Evolutionary conservation across 2,888 invertebrate genomes (phyloP), one percentile per base, ranked within the genome.

Genomic region (Entomobrya multifasciata): DNA sequence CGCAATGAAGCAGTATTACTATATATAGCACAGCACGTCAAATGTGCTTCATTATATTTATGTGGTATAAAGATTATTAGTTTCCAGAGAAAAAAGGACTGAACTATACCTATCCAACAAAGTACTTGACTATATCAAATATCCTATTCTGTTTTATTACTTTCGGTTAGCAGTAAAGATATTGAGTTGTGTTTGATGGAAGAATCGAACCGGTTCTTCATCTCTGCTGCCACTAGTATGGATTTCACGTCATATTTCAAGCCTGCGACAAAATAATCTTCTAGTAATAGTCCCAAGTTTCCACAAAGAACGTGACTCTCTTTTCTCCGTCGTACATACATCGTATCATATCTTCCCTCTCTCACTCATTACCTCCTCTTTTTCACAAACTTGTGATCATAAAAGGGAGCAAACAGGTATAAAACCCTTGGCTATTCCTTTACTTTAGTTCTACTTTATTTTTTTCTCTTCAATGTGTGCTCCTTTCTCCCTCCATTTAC

Each of bases 181-280:
- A 70, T 70, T 70, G 67, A 70, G 47, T 13, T 17, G 6, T 52
- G 25, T 20, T 22, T 70, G 67, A 70, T 70, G 47, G 67, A 15
- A 44, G 22, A 44, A 70, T 55, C n/a, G 79, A 81, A 70, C 72
- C 44, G 67, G 67, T 70, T 70, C 67, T 25, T 70, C 22, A 70
- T 70, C 67, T 22, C 22, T 70, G 67, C 60, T 70, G 67, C 60
- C 77, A 57, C 77, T 27, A 60, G 60, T 60, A 47, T 62, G 74
- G 74, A 72, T 82, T 82, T 74, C 49, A 36, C 72, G 47, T 74
- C 74, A 74, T 82, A 82, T 55, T 60, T 74, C 62, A 82, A 74
- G 17, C 65, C 22, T 44, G 72, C 20, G 74, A 82, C 82, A 82
- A 82, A 49, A 74, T 82, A 82, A 72, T 82, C 82, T 74, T 60